Evolutionary conservation across 2,113 vertebrate genomes (phyloP), one percentile per base, ranked within the genome.

Genomic region (Oncorhynchus gorbuscha): DNA sequence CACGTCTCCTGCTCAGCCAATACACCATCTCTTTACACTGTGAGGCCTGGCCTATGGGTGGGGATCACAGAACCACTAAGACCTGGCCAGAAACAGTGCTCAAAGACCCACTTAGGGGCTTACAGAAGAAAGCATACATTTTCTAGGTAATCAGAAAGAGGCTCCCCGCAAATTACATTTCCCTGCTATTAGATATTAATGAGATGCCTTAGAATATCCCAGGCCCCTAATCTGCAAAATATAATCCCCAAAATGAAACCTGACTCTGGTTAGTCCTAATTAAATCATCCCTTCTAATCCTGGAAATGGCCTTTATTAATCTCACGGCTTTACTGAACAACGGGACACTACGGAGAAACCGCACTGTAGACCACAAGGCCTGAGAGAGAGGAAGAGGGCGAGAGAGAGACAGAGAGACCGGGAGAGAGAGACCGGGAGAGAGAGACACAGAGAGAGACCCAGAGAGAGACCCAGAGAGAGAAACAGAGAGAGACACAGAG

Each of bases 191-290:
- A 93, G 91, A 90, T 90, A 91, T 93, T 93, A 93, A 93, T 93
- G 92, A 93, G 88, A 92, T 92, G 91, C 90, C 35, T 81, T 61
- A 88, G 91, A 91, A 88, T 87, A 85, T 87, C 89, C 89, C 69
- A 75, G 83, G 75, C 66, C 86, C 89, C 88, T 91, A 93, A 93
- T 92, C 92, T 92, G 86, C 80, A 81, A 86, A 87, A 93, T 90
- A 90, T 92, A 94, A 93, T 91, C 89, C 92, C 86, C 78, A 79
- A 91, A 92, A 92, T 92, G 87, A 92, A 92, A 94, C 91, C 88
- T 87, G 91, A 92, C 89, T 91, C 90, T 92, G 85, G 78, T 85
- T 76, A 88, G 91, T 85, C 82, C 88, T 93, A 94, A 94, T 94
- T 88, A 93, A 93, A 93, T 93, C 91, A 93, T 90, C 84, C 82